These are phyloP conservation scores for Leucoptera coffeella DNA, from an alignment of 2,888 invertebrate species.

Conservation along the genomic window DNA sequence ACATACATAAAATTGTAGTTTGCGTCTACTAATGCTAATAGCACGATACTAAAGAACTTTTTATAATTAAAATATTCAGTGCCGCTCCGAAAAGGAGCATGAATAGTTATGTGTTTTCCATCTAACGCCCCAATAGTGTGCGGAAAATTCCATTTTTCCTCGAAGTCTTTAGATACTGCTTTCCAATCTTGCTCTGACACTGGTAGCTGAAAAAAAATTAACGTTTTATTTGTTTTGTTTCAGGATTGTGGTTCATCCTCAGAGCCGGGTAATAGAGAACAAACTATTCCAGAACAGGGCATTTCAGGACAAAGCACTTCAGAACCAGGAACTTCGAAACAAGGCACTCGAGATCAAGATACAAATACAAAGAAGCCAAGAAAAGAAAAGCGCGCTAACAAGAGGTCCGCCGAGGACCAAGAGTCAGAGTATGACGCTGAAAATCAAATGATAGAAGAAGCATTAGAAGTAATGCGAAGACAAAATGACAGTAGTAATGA, in stretches of 20 bases:
- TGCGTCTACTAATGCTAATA: slow-evolving; percentile 15
- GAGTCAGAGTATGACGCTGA: no score
- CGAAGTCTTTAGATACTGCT: slow-evolving; percentile 9
- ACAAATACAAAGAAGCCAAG: no score
- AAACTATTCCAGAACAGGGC: background rate
- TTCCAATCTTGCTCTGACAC: slow-evolving; percentile 11
- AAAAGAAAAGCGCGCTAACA: no score
- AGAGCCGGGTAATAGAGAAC: background rate
- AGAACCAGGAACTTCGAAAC: background rate
- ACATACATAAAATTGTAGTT: slow-evolving; percentile 16
- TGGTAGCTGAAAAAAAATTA: slow-evolving; percentile 10
- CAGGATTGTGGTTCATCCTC: background rate
- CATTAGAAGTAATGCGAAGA: no score
- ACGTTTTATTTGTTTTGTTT: no score
- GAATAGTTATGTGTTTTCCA: slow-evolving; percentile 13
- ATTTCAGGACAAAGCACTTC: background rate
- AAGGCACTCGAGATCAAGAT: no score
- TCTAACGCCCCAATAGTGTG: slow-evolving; percentile 13
- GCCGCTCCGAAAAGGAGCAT: slow-evolving; percentile 12
- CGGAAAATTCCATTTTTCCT: slow-evolving; percentile 14
- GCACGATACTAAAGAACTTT: slow-evolving; percentile 14
- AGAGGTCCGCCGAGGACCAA: no score
- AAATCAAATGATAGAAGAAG: no score
- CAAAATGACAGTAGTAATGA: background rate
- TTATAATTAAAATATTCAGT: slow-evolving; percentile 15